phyloP scores from a whole-genome alignment of 2,888 invertebrate species.

The Cepaea hortensis region DNA sequence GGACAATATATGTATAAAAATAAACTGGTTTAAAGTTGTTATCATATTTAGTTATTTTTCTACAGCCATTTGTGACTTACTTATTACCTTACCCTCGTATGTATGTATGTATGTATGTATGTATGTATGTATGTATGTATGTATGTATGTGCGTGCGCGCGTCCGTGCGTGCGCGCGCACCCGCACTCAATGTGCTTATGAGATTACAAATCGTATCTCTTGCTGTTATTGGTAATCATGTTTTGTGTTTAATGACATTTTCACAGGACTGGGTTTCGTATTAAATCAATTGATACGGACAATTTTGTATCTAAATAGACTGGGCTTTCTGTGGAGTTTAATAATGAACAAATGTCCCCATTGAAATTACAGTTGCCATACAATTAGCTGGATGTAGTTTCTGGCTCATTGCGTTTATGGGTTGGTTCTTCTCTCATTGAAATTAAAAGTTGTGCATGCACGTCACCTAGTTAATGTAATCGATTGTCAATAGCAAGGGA shows the following conservation, averaged over 20 bases:
- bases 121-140: no score
- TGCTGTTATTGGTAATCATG: no score
- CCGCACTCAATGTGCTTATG: no score
- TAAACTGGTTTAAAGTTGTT: no score
- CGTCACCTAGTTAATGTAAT: background rate
- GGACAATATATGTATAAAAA: no score
- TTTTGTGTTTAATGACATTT: no score
- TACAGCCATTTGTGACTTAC: no score
- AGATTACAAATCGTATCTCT: no score
- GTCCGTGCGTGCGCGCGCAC: no score
- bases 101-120: background rate
- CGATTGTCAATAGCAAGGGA: constrained; percentile 1
- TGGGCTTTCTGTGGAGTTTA: background rate
- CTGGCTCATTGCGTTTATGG: background rate
- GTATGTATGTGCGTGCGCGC: background rate
- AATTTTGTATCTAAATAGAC: background rate
- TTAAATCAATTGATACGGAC: background rate
- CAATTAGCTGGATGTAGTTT: background rate
- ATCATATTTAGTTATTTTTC: no score
- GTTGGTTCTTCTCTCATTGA: background rate
- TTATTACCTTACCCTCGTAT: no score
- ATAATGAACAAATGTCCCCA: background rate
- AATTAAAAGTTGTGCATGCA: background rate
- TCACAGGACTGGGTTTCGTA: no score
- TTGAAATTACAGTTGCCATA: background rate